Base-by-base conservation (phyloP, 2,113 vertebrate species). In the Muscicapa adusta region DNA sequence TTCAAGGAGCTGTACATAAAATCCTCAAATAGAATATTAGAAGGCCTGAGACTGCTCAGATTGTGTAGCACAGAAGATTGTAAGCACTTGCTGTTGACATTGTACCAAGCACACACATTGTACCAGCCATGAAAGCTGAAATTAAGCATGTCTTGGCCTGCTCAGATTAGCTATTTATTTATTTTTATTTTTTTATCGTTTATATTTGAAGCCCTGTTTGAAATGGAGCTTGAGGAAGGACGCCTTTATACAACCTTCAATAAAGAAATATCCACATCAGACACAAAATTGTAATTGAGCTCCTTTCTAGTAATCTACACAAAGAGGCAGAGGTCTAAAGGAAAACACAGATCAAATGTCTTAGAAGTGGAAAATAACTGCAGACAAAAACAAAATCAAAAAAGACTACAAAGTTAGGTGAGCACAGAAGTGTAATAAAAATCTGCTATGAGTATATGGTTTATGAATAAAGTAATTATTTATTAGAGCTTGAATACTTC, bases 191-290 rank as follows among this genome's bases (percentile, higher is more conserved):
- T 48, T 43, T 34, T 90, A 53, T 45, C 43, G 34, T 71, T 93
- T 80, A 33, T 19, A 61, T 84, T 91, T 87, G 84, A 91, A 89
- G 29, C 8, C 12, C n/a, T 78, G 16, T 77, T 92, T 94, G 73
- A 94, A 95, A 91, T 34, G 19, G 45, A 84, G n/a, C 73, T 66
- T 14, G 29, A 88, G 80, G 61, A 87, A 92, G 63, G 72, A 80
- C 7, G 76, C 79, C 89, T 96, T 92, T 94, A 65, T 87, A 72
- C 62, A 95, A 47, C 82, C 77, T 91, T 89, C 89, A 82, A 57
- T 82, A 57, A 71, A 81, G 84, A 91, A 94, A 93, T 81, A 95
- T 85, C 77, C 89, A 94, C 74, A 92, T 91, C 95, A 94, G 77
- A 97, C 83, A 76, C 65, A 91, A 94, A 94, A 92, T 5, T 63